Base-by-base conservation (phyloP, 2,797 vertebrate species). In the Gallinago nigripennis region DNA sequence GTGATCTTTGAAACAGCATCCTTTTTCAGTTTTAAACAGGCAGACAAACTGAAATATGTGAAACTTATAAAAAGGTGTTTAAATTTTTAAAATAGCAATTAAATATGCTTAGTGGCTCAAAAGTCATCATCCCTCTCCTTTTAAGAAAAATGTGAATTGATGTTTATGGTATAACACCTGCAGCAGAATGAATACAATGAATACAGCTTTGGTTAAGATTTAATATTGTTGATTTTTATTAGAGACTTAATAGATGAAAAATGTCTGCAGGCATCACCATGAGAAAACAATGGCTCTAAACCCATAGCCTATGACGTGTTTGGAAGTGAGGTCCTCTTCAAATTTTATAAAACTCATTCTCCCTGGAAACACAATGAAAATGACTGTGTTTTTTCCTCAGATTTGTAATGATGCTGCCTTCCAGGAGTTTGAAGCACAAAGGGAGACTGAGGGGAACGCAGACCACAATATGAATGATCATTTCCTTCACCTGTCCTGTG, bases 61-160 rank as follows among this genome's bases (percentile, higher is more conserved):
- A 73, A 88, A 80, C 11, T 70, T 80, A 68, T n/a, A 64, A 82
- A 88, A 95, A 66, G 12, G 9, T 68, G 11, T 65, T 92, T 64
- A 64, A 31, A 60, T 72, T 90, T 88, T 93, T 77, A 23, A 94
- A 92, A 77, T 35, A 82, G 4, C 12, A 87, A 72, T 89, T 88
- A 92, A 93, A 88, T 86, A 76, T 76, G 2, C 18, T 86, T 69
- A 79, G 28, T n/a, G 13, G 41, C 51, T 88, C 64, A 71, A 86
- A 93, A 88, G 46, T 78, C 54, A 56, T 58, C 25, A 43, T 35
- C 12, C 23, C 27, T 4, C 17, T 81, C 30, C 46, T 54, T 88
- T 84, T n/a, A 61, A 61, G 68, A 65, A 84, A 68, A 90, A 51
- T 24, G 30, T 72, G n/a, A 73, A 76, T 63, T 66, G 0, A 58